phyloP scores from a whole-genome alignment of 2,113 vertebrate genomes.

The Percopsis transmontana region DNA sequence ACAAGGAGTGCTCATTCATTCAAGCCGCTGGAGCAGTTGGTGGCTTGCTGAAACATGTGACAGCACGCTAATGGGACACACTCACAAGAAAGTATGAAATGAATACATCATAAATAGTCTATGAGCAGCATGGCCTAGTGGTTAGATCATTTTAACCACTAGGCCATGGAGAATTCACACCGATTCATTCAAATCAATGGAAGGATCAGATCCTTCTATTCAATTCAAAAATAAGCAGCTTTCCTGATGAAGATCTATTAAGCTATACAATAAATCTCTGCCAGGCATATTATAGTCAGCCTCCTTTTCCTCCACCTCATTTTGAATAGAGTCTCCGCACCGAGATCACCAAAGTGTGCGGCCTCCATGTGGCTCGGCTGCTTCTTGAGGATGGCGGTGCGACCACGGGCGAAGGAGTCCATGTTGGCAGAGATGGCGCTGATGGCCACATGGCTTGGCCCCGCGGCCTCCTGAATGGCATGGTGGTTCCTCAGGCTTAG shows the following conservation, averaged over 20 bases:
- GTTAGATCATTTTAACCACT: no score
- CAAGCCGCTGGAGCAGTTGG: constrained; percentile 1
- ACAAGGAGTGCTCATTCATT: not conserved
- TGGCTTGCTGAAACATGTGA: constrained; percentile 5
- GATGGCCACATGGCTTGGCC: constrained; percentile 97
- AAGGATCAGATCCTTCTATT: no score
- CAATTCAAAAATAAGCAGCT: no score
- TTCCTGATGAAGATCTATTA: no score
- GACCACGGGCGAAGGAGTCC: constrained; percentile 95
- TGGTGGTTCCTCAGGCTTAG: constrained; percentile 86
- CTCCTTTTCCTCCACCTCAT: no score
- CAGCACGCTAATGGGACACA: not conserved
- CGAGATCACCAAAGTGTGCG: constrained; percentile 95
- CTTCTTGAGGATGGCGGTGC: constrained; percentile 95
- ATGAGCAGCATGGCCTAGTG: no score
- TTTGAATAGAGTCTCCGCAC: no score
- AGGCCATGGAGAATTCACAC: no score
- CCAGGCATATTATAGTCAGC: no score
- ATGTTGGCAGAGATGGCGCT: constrained; percentile 99
- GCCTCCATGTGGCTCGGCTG: constrained; percentile 98
- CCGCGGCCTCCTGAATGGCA: constrained; percentile 92
- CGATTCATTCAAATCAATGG: no score
- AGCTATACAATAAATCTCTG: no score
- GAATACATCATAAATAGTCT: no score
- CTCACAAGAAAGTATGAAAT: not conserved